Evolutionary conservation across 2,888 invertebrate genomes (phyloP), one percentile per base, ranked within the genome.

Genomic region (Drosophila monieri): DNA sequence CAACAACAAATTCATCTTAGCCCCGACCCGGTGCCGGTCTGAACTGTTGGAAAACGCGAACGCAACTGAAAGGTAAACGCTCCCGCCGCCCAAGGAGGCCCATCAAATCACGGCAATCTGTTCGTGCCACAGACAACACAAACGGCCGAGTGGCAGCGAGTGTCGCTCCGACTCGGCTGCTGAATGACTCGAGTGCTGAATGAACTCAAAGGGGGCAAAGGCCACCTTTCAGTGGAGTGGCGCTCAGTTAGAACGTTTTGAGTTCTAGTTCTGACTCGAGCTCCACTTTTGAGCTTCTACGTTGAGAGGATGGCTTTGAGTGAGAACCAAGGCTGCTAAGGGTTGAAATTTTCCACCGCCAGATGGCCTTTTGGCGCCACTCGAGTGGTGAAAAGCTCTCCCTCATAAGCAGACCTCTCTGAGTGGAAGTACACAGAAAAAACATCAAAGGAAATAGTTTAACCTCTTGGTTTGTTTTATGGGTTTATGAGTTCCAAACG

Each of bases 21-120:
- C 66, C 48, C 62, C 62, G 62, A 81, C 81, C 76, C 76, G 77
- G 77, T 73, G 75, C 76, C 87, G 88, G 89, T 90, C 90, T 89
- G 90, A 80, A 90, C 89, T 88, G 90, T 90, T 89, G 90, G 91
- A 89, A 89, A 88, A 89, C 85, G 89, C 89, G 89, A 90, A 90
- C 89, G 89, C 91, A 90, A 91, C 91, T 91, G 90, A 89, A 85
- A 85, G 90, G 90, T 90, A 89, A 90, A 90, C 88, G 89, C 78
- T 90, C 91, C 89, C 87, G 89, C 78, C 46, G 68, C 65, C 66
- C 76, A 78, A 69, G 44, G 37, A 59, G 64, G 49, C 57, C 60
- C 74, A 75, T 68, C 74, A 79, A 76, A 81, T 79, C 84, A 81
- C 80, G 75, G 81, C 81, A 53, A 62, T 54, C 64, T 56, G 69